These are phyloP conservation scores for Caenorhabditis sp. DNA, from an alignment of 2,888 invertebrate species.

Conservation along the genomic window DNA sequence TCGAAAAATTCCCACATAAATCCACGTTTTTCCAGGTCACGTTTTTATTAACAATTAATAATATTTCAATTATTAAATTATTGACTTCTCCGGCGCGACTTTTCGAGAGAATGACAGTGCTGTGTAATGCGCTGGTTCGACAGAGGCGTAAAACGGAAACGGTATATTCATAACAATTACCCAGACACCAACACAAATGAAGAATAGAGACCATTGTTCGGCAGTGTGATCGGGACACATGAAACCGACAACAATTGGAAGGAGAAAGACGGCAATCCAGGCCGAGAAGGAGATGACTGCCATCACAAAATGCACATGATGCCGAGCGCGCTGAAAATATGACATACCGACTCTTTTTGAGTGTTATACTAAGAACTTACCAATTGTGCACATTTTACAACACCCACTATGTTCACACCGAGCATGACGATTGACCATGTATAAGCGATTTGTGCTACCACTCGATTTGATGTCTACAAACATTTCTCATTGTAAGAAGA, in stretches of 20 bases:
- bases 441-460: slow-evolving; percentile 44
- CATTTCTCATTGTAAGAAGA: no score
- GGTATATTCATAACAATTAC: slow-evolving; percentile 14
- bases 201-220: slow-evolving; percentile 27
- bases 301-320: slow-evolving; percentile 25
- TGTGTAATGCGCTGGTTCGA: slow-evolving; percentile 13
- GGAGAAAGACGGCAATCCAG: slow-evolving; percentile 9
- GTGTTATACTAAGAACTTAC: no score
- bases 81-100: no score
- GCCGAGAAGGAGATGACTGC: slow-evolving; percentile 11
- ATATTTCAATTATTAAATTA: no score
- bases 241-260: slow-evolving; percentile 19
- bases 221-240: slow-evolving; percentile 27
- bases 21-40: no score
- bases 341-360: no score
- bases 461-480: slow-evolving; percentile 20
- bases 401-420: slow-evolving; percentile 53
- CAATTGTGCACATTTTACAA: slow-evolving; percentile 48
- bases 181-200: slow-evolving; percentile 11
- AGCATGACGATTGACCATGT: slow-evolving; percentile 44
- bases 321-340: no score
- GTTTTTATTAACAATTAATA: no score
- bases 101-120: no score
- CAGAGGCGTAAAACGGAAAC: slow-evolving; percentile 12
- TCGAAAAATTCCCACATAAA: no score